Base-by-base conservation (phyloP, 2,113 vertebrate species). In the Pterocles burchelli region DNA sequence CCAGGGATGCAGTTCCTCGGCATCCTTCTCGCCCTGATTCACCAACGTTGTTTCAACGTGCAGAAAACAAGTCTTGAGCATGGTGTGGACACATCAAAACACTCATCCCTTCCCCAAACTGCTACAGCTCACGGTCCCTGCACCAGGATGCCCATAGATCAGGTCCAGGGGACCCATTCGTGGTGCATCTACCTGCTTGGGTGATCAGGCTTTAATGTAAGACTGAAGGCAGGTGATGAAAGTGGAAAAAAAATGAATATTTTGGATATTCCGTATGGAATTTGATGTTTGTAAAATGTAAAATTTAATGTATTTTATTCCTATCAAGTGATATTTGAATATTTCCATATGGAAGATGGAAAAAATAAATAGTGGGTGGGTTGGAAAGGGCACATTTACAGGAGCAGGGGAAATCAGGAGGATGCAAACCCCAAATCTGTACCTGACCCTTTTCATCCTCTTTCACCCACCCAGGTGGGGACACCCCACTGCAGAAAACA, bases 401-500 rank as follows among this genome's bases (percentile, higher is more conserved):
- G 34, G 26, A 61, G 31, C 4, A 5, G 61, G 34, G 65, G 54
- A 48, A 65, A 52, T 10, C 34, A n/a, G 33, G 59, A 84, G 34
- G n/a, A n/a, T 82, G 79, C 33, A 36, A 36, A 67, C 8, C 31
- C 14, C 45, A 63, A 28, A 58, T 3, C 7, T 25, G 4, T 17
- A 15, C 24, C 15, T 3, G 33, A 34, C 6, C 10, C 7, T 46
- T 90, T 67, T 51, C 13, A n/a, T 65, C 29, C 41, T 14, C 9
- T 10, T 88, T 25, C 20, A 29, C 28, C 73, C 38, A 20, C 3
- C 2, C 11, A 24, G 9, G 7, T 17, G 25, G 78, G 71, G 85
- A 11, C 31, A 55, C 24, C 24, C 28, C 0, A 1, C 38, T 34
- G 38, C 0, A 0, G 20, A 19, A 29, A 38, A 9, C 34, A 7